A percentile compares a stretch with the other conserved stretches of the same genome.
These are phyloP conservation scores for Sterna hirundo DNA, from an alignment of 2,113 vertebrate genomes.

Conservation along the genomic window DNA sequence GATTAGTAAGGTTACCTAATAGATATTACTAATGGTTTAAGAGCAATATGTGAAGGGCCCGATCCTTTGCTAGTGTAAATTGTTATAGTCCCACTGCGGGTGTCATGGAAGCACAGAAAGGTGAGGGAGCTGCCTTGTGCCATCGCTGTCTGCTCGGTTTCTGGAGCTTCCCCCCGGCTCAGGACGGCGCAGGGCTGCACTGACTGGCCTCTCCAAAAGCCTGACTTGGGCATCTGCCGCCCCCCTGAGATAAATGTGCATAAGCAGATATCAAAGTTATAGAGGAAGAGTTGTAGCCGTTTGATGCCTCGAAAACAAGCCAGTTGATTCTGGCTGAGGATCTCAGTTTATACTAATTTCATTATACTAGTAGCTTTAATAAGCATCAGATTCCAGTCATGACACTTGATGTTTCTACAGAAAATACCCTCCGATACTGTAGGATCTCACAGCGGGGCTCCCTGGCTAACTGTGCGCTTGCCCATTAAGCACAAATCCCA, in stretches of 20 bases:
- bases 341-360: not conserved
- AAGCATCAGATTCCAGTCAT: not conserved
- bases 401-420: constrained; percentile 33
- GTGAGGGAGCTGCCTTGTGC: not conserved
- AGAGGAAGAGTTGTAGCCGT: not conserved
- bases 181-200: not conserved
- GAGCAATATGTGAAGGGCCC: not conserved
- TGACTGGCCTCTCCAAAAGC: not conserved
- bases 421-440: not conserved
- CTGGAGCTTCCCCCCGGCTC: not conserved
- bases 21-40: constrained; percentile 41
- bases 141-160: fast-evolving
- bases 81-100: not conserved
- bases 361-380: not conserved
- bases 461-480: constrained; percentile 49
- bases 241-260: not conserved
- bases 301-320: not conserved
- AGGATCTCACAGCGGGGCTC: constrained; percentile 17
- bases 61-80: not conserved
- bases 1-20: constrained; percentile 29
- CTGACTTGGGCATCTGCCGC: not conserved
- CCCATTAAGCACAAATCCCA: constrained; percentile 49
- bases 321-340: not conserved
- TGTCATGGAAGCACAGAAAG: not conserved
- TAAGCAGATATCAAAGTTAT: not conserved